Evolutionary conservation across 2,888 invertebrate species (phyloP), one percentile per base, ranked within the genome.

Genomic region (Adineta ricciae): DNA sequence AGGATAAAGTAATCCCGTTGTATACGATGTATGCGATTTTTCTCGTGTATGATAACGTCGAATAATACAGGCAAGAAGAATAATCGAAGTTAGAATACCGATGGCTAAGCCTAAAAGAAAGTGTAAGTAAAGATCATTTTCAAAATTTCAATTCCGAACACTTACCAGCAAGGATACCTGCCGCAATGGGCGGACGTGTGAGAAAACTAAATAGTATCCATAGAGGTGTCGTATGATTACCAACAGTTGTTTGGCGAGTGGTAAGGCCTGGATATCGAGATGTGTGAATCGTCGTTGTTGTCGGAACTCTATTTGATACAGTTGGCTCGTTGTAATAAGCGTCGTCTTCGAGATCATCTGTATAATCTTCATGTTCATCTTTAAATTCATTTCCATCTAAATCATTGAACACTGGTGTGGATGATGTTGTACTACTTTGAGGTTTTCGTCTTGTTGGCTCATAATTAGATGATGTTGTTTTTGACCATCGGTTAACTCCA

Each of bases 31-130:
- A 41, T 41, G 41, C 9, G 78, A 41, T 41, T 41, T 78, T 41
- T 78, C 78, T 41, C 78, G 78, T 41, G 24, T 78, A 78, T n/a
- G 78, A 78, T n/a, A 78, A 41, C 78, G 78, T 78, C 36, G 78
- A 41, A 78, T 41, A 78, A 78, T 78, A 41, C 78, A 78, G 11
- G 41, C n/a, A 41, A 78, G 78, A 41, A 78, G 41, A 78, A 78
- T 41, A 7, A 78, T 8, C 0, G 78, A 78, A 41, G 41, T 41
- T 11, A 78, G n/a, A 41, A 78, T 78, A 14, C 78, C 78, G 4
- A 78, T 41, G 8, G 41, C 41, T 41, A 78, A 41, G 14, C 78
- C 78, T 78, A 41, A 1, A 78, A 78, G 8, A 21, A 11, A 41
- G n/a, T n/a, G n/a, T n/a, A n/a, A n/a, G n/a, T n/a, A n/a, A n/a